These are phyloP conservation scores for Megastigmus dorsalis DNA, from an alignment of 2,888 invertebrate genomes.

Conservation along the genomic window DNA sequence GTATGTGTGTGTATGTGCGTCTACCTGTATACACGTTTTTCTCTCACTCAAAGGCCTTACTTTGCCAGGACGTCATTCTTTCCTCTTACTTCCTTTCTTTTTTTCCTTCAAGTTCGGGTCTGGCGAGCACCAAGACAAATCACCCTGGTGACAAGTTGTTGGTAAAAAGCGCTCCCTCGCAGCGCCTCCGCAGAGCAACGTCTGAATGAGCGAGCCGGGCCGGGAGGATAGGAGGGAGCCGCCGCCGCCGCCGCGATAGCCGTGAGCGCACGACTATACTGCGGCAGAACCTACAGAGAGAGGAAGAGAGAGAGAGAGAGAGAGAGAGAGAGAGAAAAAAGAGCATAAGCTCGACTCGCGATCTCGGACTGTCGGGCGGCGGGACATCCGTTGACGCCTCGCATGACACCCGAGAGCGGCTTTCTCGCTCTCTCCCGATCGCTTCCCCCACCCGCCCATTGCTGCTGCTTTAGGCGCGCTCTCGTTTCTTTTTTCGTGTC, in stretches of 20 bases:
- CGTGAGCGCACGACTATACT: too few species aligned
- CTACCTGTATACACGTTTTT: too few species aligned
- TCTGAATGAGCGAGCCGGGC: slow-evolving; percentile 5
- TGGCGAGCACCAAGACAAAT: slow-evolving; percentile 61
- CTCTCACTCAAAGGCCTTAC: too few species aligned
- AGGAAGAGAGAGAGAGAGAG: not conserved
- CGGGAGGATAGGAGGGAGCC: too few species aligned
- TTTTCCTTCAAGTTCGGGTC: not conserved
- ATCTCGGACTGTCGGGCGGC: not conserved
- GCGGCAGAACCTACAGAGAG: too few species aligned
- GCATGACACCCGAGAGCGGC: slow-evolving; percentile 15
- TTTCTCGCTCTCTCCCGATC: too few species aligned
- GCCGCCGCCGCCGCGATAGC: not conserved
- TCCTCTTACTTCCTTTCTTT: slow-evolving; percentile 15
- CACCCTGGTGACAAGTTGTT: slow-evolving; percentile 67
- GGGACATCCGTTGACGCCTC: slow-evolving; percentile 10
- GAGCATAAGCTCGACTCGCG: too few species aligned
- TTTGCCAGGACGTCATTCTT: not conserved
- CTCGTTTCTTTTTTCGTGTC: too few species aligned
- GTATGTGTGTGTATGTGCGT: too few species aligned
- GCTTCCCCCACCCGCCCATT: too few species aligned
- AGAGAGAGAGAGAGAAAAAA: not conserved
- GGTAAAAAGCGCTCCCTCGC: slow-evolving; percentile 61
- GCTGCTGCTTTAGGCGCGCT: too few species aligned
- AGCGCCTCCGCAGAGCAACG: slow-evolving; percentile 29